Evolutionary conservation across 2,888 invertebrate genomes (phyloP), one percentile per base, ranked within the genome.

Genomic region (Perizoma flavofasciatum): DNA sequence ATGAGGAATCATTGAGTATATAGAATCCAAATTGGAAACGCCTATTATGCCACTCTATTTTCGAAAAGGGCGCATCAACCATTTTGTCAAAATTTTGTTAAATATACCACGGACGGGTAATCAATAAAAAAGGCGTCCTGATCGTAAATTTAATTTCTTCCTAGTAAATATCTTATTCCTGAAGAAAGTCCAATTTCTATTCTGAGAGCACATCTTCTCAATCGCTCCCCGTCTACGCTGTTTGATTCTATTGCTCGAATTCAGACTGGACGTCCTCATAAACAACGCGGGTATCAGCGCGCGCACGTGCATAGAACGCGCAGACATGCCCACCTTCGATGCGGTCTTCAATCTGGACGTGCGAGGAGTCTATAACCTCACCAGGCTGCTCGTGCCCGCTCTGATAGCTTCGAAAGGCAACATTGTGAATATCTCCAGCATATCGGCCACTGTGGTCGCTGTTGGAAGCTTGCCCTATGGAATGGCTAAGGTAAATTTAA

Each of bases 381-480:
- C 95, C 5, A 93, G 94, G 90, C 79, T 95, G 58, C 94, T 95
- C 49, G 93, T 94, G 0, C 95, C 96, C 0, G 92, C 95, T 73
- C 88, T 96, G n/a, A 85, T 94, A n/a, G 81, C 89, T 69, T 80
- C 92, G 0, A 93, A 94, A 74, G 95, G 95, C 7, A 94, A 93
- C 63, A 93, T 96, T 66, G 95, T 97, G 4, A 96, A 96, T 78
- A 94, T 96, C 0, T 96, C 96, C 47, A 95, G 96, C 75, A 94
- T 96, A 5, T 92, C 72, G 1, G 82, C 54, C 0, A 88, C 96
- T 6, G 89, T 96, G 75, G 94, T 98, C 59, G 96, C 97, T 74
- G 94, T 97, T 1, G 96, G 96, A 6, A 95, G 97, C 5, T 82
- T 98, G 63, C 96, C 97, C 0, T 99, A 99, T 79, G 94, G 95